Evolutionary conservation across 1,140 invertebrate species (phyloP), one percentile per base, ranked within the genome.

Genomic region (Conus betulinus): DNA sequence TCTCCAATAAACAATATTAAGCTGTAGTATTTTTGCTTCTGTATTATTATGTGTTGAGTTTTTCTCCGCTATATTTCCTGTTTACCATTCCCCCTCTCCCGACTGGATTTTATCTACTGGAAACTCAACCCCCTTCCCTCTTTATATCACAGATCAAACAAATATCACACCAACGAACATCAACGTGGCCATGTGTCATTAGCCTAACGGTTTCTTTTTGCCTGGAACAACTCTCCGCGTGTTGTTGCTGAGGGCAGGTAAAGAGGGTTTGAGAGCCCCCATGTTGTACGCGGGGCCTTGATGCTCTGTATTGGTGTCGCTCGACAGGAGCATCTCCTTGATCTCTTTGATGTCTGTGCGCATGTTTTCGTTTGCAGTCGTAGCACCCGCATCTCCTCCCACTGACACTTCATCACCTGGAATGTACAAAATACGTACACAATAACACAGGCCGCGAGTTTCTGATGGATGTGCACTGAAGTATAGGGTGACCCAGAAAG

Each of bases 261-360:
- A 74, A 13, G 85, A 82, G 60, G 85, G 87, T 25, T 71, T 78
- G 27, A 78, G 74, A 7, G 82, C 84, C 71, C 88, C 85, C 85
- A 87, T 89, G 84, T 85, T 91, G 87, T 63, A 88, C 78, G 55
- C 27, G 23, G 51, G 88, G 53, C 84, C 81, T 63, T 25, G 86
- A 17, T 39, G 88, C 39, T 81, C 87, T 63, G 17, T 84, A 39
- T 17, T 82, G 53, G 17, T 85, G 67, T 90, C 84, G 17, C 71
- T 52, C 3, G 15, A 84, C 10, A 90, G 57, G 39, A 93, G n/a
- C 84, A 92, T 55, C 25, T 90, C 90, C 85, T 88, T 89, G 55
- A 92, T 93, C 74, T 92, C 91, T 71, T 91, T 90, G 15, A 92
- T 91, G 82, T 92, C 91, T 71, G 74, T 90, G 53, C 91, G 88